Evolutionary conservation across 2,888 invertebrate genomes (phyloP).

Genomic region (Neoscelio sp.): DNA sequence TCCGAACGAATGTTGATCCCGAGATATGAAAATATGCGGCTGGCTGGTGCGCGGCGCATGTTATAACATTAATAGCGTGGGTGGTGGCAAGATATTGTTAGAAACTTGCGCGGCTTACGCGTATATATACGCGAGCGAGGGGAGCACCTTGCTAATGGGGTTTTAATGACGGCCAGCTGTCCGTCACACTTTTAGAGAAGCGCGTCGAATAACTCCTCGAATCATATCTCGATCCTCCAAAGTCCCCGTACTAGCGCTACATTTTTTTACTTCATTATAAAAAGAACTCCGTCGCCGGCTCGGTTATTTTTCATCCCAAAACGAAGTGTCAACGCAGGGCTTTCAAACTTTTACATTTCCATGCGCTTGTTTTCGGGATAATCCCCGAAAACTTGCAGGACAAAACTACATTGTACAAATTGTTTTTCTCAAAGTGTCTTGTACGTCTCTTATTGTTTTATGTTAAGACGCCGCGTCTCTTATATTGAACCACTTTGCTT

Average conservation of each 20-base stretch:
- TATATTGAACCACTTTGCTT: no score
- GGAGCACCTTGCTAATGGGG: slow-evolving; percentile 78
- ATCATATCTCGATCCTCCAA: slow-evolving; percentile 75
- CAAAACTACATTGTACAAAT: no score
- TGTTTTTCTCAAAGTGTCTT: no score
- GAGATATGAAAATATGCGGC: slow-evolving; percentile 57
- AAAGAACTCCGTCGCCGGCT: slow-evolving; percentile 24
- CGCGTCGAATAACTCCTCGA: slow-evolving; percentile 77
- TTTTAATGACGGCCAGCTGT: slow-evolving; percentile 83
- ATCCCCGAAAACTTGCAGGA: no score
- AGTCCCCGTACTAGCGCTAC: slow-evolving; percentile 57
- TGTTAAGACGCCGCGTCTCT: no score
- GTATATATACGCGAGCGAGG: slow-evolving; percentile 66
- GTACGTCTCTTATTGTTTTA: no score
- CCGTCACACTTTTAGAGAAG: slow-evolving; percentile 81
- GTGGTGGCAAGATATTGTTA: slow-evolving; percentile 82
- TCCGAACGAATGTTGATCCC: slow-evolving; percentile 50
- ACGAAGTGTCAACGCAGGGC: no score
- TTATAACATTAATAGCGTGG: slow-evolving; percentile 81
- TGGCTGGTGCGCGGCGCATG: slow-evolving; percentile 45
- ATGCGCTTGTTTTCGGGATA: no score
- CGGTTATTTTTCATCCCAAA: background rate
- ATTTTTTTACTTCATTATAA: slow-evolving; percentile 24
- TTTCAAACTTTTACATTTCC: no score
- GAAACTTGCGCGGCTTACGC: slow-evolving; percentile 76